Evolutionary conservation across 2,113 vertebrate genomes (phyloP).

Genomic region (Urocolius indicus): DNA sequence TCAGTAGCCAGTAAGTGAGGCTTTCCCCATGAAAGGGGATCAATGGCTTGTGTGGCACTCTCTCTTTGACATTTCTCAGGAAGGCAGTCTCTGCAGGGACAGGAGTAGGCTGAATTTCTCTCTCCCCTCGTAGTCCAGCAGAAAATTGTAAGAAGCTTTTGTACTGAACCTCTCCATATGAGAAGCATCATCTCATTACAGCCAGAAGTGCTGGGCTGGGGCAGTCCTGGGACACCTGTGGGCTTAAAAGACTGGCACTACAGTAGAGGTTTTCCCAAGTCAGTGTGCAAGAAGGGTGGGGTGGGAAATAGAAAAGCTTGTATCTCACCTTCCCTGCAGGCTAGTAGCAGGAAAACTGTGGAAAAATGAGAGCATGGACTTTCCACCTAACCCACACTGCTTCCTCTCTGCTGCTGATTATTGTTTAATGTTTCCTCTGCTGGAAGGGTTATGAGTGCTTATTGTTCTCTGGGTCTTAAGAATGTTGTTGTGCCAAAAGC

Average conservation of each 20-base stretch:
- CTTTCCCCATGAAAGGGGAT: not conserved
- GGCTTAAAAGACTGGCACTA: not conserved
- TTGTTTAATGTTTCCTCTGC: not conserved
- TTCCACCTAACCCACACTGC: not conserved
- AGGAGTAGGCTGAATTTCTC: not conserved
- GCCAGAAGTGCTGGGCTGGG: not conserved
- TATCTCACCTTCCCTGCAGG: not conserved
- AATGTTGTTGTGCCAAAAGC: not conserved
- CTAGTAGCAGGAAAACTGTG: not conserved
- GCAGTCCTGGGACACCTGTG: not conserved
- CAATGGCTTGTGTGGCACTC: too few species aligned
- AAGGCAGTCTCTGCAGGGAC: not conserved
- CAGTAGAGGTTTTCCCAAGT: not conserved
- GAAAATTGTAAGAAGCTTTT: not conserved
- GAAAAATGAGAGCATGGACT: accelerated
- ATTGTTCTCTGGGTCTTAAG: not conserved
- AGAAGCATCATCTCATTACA: not conserved
- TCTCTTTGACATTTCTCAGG: not conserved
- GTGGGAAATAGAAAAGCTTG: not conserved
- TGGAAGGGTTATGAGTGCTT: not conserved
- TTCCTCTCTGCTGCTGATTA: not conserved
- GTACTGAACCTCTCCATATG: not conserved
- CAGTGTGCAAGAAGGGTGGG: not conserved
- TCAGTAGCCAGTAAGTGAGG: not conserved
- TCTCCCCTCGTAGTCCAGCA: not conserved